Evolutionary conservation across 2,113 vertebrate genomes (phyloP).

Genomic region (Chaenogobius annularis): DNA sequence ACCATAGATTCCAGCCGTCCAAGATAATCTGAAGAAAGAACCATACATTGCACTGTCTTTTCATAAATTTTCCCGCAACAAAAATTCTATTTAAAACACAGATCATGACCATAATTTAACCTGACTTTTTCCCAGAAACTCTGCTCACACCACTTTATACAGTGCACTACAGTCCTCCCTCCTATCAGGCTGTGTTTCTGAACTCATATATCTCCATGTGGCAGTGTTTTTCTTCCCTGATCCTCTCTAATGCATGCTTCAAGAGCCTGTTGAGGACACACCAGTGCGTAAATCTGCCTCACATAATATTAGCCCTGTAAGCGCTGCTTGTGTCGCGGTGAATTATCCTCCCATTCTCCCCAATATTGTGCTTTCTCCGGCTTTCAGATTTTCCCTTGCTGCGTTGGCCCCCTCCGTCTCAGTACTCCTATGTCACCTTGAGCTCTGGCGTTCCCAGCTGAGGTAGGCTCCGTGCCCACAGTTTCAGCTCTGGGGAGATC

Average conservation of each 20-base stretch:
- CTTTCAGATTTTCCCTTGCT: constrained; percentile 15
- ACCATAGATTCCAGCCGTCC: too few relatives aligned
- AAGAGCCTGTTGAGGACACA: constrained; percentile 27
- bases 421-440: constrained; percentile 60
- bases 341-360: constrained; percentile 49
- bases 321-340: constrained; percentile 36
- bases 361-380: constrained; percentile 14
- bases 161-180: background rate
- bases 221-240: constrained; percentile 8
- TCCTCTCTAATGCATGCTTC: constrained; percentile 15
- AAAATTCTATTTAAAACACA: background rate
- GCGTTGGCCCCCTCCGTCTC: background rate
- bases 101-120: background rate
- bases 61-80: background rate
- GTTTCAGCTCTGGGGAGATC: constrained; percentile 47
- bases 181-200: constrained; percentile 3
- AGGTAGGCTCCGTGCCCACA: constrained; percentile 51
- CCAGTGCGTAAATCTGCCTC: constrained; percentile 39
- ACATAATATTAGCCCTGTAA: constrained; percentile 46
- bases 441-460: constrained; percentile 31
- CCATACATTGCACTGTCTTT: background rate
- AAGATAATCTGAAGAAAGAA: background rate
- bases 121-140: background rate
- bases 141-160: background rate
- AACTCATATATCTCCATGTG: constrained; percentile 8